Base-by-base conservation (phyloP, 2,888 invertebrate species). In the Rotaria sp. region DNA sequence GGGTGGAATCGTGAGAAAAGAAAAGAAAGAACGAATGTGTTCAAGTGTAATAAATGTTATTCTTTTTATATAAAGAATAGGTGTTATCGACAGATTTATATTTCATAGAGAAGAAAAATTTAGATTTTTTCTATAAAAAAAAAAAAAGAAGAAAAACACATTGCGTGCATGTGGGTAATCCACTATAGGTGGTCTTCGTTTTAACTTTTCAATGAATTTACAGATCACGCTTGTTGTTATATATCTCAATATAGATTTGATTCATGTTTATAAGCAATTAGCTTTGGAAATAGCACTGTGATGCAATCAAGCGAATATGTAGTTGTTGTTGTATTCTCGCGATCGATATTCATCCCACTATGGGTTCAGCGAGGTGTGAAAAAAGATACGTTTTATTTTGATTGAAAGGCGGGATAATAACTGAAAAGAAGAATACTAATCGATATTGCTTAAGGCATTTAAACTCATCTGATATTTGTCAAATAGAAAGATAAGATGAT, bases 31-130 rank as follows among this genome's bases (percentile, higher is more conserved):
- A 59, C n/a, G 59, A 59, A 67, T 67, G 67, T 67, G 35, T 67
- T 30, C 67, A 67, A 67, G 67, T 67, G 67, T 35, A 67, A 67
- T 67, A 67, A 67, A 67, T 35, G 35, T 67, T 67, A 67, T 67
- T 67, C 67, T 67, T 67, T 35, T 67, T 67, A 5, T 30, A 15
- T 5, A 67, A 30, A 67, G 30, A 67, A 30, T 38, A 67, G 67
- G 67, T 67, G 67, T 35, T 35, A 67, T 67, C 67, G 2, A 67
- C 67, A 38, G 67, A 67, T 67, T 67, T 67, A 52, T 21, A 7
- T 52, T 52, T 52, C 24, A 24, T 52, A 5, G 5, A 52, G 52
- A 52, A 41, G 24, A 5, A 52, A 52, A 52, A 50, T 50, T 50
- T 24, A 24, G 13, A 3, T 50, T 24, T 52, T 52, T 52, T 52